Evolutionary conservation across 1,140 invertebrate species (phyloP).

Genomic region (Drosophila miranda): DNA sequence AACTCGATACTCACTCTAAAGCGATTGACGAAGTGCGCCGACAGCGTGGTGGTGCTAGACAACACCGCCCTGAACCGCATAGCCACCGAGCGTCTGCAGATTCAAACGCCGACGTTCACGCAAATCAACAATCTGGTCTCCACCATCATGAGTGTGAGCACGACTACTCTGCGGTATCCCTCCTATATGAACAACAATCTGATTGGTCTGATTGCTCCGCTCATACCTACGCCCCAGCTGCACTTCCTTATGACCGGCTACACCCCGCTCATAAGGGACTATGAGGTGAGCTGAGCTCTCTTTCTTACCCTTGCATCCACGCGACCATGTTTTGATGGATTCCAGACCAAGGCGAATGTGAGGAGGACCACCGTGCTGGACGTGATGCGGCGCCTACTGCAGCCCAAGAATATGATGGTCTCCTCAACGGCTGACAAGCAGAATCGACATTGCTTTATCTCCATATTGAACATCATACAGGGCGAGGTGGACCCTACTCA

Average conservation of each 20-base stretch:
- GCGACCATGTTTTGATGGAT: not conserved
- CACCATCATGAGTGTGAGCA: constrained; percentile 99
- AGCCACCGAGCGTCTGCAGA: constrained; percentile 96
- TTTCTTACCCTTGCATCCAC: not conserved
- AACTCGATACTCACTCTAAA: constrained; percentile 98
- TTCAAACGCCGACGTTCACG: constrained; percentile 97
- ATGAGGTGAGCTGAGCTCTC: constrained; percentile 84
- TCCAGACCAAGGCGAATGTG: constrained; percentile 69
- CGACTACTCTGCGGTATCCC: constrained; percentile 97
- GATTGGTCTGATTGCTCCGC: constrained; percentile 96
- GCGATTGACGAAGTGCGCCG: constrained; percentile 96
- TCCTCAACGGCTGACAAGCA: constrained; percentile 94
- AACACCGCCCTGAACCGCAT: constrained; percentile 99
- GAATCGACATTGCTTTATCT: constrained; percentile 97
- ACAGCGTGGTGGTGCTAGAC: constrained; percentile 99
- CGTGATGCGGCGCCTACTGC: constrained; percentile 88
- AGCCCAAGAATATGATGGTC: constrained; percentile 99
- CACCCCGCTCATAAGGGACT: constrained; percentile 96
- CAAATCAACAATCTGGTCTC: constrained; percentile 99
- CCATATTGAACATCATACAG: constrained; percentile 99
- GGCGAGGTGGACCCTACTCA: constrained; percentile 81
- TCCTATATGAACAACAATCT: constrained; percentile 99
- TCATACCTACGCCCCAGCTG: constrained; percentile 97
- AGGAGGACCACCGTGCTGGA: constrained; percentile 79
- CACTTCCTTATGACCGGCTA: constrained; percentile 99